Evolutionary conservation across 2,888 invertebrate species (phyloP).

Genomic region (Norana najaformis): DNA sequence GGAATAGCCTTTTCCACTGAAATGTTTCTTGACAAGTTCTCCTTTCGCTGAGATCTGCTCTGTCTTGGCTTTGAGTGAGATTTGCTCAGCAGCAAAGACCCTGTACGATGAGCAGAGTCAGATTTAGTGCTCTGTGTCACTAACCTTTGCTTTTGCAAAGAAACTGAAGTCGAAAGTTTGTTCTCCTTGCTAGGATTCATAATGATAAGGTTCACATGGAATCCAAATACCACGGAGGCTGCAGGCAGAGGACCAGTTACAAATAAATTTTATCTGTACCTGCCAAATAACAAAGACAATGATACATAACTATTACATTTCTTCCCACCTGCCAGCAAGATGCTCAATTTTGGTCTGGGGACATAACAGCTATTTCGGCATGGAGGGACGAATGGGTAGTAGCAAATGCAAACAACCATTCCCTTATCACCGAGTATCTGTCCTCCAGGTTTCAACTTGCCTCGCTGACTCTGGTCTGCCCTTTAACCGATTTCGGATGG

Average conservation of each 20-base stretch:
- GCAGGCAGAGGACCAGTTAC: neutral
- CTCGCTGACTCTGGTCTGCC: neutral
- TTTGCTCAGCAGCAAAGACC: neutral
- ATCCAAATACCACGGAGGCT: neutral
- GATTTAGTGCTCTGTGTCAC: neutral
- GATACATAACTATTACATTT: too few relatives aligned
- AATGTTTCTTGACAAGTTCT: neutral
- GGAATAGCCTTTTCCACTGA: neutral
- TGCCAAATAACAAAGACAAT: neutral
- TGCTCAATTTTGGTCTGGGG: too few relatives aligned
- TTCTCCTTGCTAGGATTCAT: neutral
- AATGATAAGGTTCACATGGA: neutral
- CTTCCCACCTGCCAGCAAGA: too few relatives aligned
- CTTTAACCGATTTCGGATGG: neutral
- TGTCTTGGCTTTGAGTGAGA: neutral
- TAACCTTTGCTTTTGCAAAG: neutral
- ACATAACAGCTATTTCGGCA: too few relatives aligned
- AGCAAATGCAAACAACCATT: too few relatives aligned
- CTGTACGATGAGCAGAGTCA: neutral
- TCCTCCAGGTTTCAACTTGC: neutral
- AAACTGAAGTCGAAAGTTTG: neutral
- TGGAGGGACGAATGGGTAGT: too few relatives aligned
- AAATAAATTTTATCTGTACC: neutral
- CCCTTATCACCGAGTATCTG: too few relatives aligned
- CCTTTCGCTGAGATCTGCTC: neutral